These are phyloP conservation scores for Anthoscopus minutus DNA, from an alignment of 2,113 vertebrate species.

Conservation along the genomic window DNA sequence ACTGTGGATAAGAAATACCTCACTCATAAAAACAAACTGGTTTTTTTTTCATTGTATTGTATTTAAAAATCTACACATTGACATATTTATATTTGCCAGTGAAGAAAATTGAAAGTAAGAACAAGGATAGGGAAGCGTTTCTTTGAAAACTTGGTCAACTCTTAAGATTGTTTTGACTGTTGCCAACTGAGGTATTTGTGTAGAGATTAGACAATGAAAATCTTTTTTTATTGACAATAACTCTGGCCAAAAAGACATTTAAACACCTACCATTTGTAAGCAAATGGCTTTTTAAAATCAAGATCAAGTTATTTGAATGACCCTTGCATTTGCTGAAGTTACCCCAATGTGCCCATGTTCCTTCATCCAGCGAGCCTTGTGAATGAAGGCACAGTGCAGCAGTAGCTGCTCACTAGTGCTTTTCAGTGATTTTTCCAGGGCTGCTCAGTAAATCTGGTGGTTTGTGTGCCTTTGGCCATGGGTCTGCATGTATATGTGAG, in stretches of 20 bases:
- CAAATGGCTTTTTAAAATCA: not conserved
- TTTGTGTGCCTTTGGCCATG: not conserved
- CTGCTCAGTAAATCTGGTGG: not conserved
- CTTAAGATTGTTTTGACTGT: not conserved
- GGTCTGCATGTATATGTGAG: not conserved
- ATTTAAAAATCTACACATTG: not conserved
- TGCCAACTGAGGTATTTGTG: not conserved
- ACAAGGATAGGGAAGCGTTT: not conserved
- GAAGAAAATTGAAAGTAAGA: not conserved
- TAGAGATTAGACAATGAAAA: not conserved
- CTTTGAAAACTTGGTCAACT: not conserved
- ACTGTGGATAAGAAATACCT: not conserved
- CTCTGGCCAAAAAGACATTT: not conserved
- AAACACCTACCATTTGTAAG: not conserved
- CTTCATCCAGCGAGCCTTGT: not conserved
- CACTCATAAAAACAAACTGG: not conserved
- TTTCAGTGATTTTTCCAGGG: not conserved
- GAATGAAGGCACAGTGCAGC: not conserved
- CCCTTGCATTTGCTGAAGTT: not conserved
- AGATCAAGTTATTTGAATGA: not conserved
- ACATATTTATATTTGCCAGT: not conserved
- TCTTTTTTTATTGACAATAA: not conserved
- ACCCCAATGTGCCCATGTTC: not conserved
- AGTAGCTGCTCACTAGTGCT: not conserved
- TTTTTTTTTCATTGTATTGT: not conserved